These are phyloP conservation scores for Siderastrea siderea DNA, from an alignment of 92 coral and sea anemone species.

Conservation along the genomic window DNA sequence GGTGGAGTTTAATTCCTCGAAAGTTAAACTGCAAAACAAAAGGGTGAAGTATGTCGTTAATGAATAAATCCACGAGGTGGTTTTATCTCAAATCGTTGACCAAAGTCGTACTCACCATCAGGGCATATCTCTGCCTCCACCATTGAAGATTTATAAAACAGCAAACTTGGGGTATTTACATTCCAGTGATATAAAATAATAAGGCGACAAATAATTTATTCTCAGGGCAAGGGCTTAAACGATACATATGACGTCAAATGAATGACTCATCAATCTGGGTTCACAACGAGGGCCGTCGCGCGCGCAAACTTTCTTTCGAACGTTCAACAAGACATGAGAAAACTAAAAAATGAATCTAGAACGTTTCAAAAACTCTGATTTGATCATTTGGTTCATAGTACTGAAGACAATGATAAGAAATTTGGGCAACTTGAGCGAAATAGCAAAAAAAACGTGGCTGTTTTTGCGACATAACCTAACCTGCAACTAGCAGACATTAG, in stretches of 20 bases:
- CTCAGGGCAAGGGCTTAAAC: neutral
- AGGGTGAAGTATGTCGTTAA: neutral
- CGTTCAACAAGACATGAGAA: neutral
- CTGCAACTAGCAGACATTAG: too few species aligned
- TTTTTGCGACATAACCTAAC: too few species aligned
- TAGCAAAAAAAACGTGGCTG: too few species aligned
- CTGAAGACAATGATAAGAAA: too few species aligned
- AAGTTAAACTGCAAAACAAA: constrained; percentile 87
- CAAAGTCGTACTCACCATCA: constrained; percentile 17
- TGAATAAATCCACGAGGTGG: neutral
- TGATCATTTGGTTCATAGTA: too few species aligned
- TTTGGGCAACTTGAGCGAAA: too few species aligned
- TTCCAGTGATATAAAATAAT: neutral
- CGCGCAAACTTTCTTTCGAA: constrained; percentile 21
- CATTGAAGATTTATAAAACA: constrained; percentile 21
- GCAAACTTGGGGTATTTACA: neutral
- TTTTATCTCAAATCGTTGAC: neutral
- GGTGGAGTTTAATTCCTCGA: constrained; percentile 88
- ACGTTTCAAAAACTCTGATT: too few species aligned
- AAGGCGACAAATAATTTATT: neutral
- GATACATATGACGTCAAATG: constrained; percentile 55
- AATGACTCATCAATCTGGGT: constrained; percentile 61
- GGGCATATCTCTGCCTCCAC: constrained; percentile 27
- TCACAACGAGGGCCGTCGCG: constrained; percentile 32
- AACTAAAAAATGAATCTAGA: too few species aligned